Conservation (phyloP, 1,140 invertebrate genomes). For the Brachionus manjavacas region DNA sequence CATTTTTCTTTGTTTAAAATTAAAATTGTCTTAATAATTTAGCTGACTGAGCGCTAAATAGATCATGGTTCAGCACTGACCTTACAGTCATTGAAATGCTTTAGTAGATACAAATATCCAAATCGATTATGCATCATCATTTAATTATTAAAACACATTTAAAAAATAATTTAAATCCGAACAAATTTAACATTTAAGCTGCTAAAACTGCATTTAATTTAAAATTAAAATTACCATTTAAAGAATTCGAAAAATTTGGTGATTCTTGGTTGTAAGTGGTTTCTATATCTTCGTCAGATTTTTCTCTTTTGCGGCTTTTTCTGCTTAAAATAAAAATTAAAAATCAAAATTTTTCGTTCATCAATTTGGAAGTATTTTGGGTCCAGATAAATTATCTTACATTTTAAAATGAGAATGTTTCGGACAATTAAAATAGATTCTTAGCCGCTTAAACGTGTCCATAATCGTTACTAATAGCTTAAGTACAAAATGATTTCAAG, state of each 20-base stretch:
- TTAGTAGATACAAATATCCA: not conserved
- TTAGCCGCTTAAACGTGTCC: not conserved
- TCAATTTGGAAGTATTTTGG: not conserved
- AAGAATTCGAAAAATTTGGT: not conserved
- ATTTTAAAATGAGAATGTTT: not conserved
- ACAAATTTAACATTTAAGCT: not conserved
- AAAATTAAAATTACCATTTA: conserved; percentile 24
- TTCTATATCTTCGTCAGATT: not conserved
- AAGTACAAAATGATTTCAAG: not conserved
- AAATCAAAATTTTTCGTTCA: not conserved
- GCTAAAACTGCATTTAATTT: not conserved
- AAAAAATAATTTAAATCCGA: not conserved
- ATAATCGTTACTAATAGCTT: not conserved
- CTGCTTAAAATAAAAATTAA: conserved; percentile 1
- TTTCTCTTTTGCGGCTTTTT: conserved; percentile 6
- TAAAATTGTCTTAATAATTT: too few relatives aligned
- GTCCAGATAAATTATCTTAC: not conserved
- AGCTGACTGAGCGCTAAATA: too few relatives aligned
- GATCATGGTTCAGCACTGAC: not conserved
- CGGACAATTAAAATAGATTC: not conserved
- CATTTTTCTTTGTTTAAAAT: too few relatives aligned
- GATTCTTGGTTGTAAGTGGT: not conserved
- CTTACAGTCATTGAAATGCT: not conserved
- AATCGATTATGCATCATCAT: not conserved
- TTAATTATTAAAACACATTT: not conserved